Evolutionary conservation across 2,113 vertebrate genomes (phyloP), one percentile per base, ranked within the genome.

Genomic region (Stigmatopora nigra): DNA sequence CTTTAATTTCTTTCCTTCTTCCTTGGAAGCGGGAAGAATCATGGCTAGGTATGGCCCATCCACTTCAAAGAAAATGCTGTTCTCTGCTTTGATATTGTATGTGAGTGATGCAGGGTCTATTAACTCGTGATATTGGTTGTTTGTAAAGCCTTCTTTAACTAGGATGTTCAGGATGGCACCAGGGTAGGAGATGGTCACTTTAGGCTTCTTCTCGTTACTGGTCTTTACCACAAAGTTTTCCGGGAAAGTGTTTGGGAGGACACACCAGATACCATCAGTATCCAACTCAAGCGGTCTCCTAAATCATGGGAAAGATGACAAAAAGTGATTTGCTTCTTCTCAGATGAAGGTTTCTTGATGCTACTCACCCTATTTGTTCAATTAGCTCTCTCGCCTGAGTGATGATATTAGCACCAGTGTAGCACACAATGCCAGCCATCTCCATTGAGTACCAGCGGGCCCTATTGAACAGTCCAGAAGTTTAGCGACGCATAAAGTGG

Each of bases 361-460:
- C 41, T 35, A 61, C 93, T 92, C 75, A 99, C 97, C 97, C 97
- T 0, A 99, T 99, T 83, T 99, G 97, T 67, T 99, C 97, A 0
- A 99, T 93, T 62, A 99, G 89, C 72, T 99, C 97, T 77, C 96
- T 91, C 16, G 97, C 97, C 79, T 94, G 95, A 0, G 94, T 99
- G 86, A 99, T 99, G 69, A 99, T 99, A 77, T 93, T 97, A 15
- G 97, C 97, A 10, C 97, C 97, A 0, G 97, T 99, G 82, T 91
- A 95, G 82, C 97, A 99, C 69, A 99, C 97, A 0, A 99, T 99
- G 45, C 97, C 97, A 0, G 97, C 97, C 97, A 99, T 99, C 83
- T 99, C 96, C 97, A 99, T 99, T 67, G 97, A 99, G 84, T 99
- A 99, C 97, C 97, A 99, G 63, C 96, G 94, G 13, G 96, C 97